Base-by-base conservation (phyloP, 2,797 vertebrate genomes). In the Basileuterus tristriatus region DNA sequence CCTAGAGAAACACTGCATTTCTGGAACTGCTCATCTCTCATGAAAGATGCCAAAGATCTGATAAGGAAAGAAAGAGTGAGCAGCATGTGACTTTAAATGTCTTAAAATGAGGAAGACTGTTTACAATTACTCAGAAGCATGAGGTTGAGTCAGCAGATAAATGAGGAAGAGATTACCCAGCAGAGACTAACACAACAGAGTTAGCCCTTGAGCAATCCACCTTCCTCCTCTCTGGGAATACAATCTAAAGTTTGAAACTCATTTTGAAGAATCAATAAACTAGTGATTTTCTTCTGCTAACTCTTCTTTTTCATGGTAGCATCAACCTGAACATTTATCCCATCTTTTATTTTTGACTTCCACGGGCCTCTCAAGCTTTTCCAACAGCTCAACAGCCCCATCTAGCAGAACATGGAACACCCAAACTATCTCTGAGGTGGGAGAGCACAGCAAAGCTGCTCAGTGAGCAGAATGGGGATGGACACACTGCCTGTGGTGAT, bases 301-400 rank as follows among this genome's bases (percentile, higher is more conserved):
- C 52, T 80, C 47, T 43, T 29, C 39, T 46, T 91, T 75, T 58
- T 60, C 89, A 52, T 3, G 11, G 67, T 5, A 76, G 34, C 27
- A 37, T 67, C n/a, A 26, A 47, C 32, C 32, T 41, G 11, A 84
- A 78, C 32, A 15, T 69, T 60, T 39, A 74, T 18, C 24, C 46
- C 7, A 3, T 50, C 58, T 83, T 76, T 50, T 34, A 52, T 34
- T 49, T 90, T 59, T 76, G 2, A 69, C 12, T 87, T 69, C 26
- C 55, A 39, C 10, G 10, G n/a, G 11, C 65, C 53, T 5, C 79
- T 65, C 50, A 21, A 52, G 62, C 24, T 91, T 91, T 72, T 89
- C 65, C 85, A 86, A 13, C 9, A 76, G 95, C 93, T 95, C 92
- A 94, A 94, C 63, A 96, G 95, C 96, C 95, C 94, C 96, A 96